Conservation (phyloP, 2,113 vertebrate genomes). For the Pycnonotus jocosus region DNA sequence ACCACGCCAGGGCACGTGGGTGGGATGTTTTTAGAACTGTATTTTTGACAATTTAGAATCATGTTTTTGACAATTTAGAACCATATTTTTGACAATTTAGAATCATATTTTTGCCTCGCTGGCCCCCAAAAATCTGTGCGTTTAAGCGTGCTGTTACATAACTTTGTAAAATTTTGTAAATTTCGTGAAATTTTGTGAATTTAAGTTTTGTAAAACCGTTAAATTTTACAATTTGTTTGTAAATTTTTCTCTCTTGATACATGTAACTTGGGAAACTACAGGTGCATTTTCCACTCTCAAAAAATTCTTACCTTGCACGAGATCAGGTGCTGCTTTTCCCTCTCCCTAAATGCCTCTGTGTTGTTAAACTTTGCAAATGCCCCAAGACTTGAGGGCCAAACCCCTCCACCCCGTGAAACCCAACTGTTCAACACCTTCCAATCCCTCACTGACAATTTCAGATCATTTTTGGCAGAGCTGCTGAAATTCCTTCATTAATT, state of each 20-base stretch:
- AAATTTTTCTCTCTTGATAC: accelerated
- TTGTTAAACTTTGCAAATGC: neutral
- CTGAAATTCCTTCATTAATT: neutral
- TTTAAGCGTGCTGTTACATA: neutral
- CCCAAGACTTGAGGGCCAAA: neutral
- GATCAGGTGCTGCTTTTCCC: neutral
- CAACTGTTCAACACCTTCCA: neutral
- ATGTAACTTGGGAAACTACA: neutral
- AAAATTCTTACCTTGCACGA: accelerated
- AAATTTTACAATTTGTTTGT: too few relatives aligned
- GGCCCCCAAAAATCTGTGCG: too few relatives aligned
- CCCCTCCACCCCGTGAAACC: neutral
- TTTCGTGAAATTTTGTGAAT: too few relatives aligned
- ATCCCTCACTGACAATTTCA: neutral
- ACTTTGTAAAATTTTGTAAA: neutral
- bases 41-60: neutral
- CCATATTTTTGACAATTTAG: neutral
- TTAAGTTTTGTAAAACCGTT: too few relatives aligned
- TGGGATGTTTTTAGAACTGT: neutral
- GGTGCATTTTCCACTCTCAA: neutral
- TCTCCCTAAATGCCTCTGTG: neutral
- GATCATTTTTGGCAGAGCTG: neutral
- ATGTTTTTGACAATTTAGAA: neutral
- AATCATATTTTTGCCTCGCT: neutral
- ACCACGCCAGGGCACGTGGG: neutral